Percentiles rank a stretch among this genome's conserved stretches.
Evolutionary conservation across 2,113 vertebrate species (phyloP).

Genomic region (Mormyrus iriodes): DNA sequence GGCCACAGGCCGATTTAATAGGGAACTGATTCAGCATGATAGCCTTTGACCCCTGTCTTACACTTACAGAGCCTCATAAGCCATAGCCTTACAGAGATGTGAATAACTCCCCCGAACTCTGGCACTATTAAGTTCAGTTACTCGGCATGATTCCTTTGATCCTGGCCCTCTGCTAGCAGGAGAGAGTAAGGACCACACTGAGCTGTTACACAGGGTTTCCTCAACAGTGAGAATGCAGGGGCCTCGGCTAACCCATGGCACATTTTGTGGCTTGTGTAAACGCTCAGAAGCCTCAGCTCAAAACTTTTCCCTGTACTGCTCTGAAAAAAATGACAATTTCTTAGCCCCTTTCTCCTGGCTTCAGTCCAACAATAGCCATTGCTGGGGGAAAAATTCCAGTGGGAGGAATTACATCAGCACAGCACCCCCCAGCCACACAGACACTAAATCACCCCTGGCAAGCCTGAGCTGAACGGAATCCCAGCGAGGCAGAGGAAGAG

Average conservation of each 20-base stretch:
- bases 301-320: neutral
- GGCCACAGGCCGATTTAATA: neutral
- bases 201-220: neutral
- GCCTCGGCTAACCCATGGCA: neutral
- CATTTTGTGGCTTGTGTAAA: neutral
- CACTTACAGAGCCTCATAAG: neutral
- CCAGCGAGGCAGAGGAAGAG: neutral
- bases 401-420: slow-evolving; percentile 14
- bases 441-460: neutral
- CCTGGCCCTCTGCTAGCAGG: neutral
- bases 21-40: neutral
- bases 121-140: neutral
- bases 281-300: neutral
- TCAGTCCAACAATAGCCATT: neutral
- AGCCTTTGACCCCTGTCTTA: neutral
- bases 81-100: neutral
- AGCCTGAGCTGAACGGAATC: neutral
- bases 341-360: neutral
- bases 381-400: neutral
- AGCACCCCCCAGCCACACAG: neutral
- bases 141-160: neutral
- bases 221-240: neutral
- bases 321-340: neutral
- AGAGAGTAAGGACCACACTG: neutral
- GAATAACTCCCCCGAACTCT: neutral